phyloP scores from a whole-genome alignment of 2,113 vertebrate genomes.

The Strix aluco region DNA sequence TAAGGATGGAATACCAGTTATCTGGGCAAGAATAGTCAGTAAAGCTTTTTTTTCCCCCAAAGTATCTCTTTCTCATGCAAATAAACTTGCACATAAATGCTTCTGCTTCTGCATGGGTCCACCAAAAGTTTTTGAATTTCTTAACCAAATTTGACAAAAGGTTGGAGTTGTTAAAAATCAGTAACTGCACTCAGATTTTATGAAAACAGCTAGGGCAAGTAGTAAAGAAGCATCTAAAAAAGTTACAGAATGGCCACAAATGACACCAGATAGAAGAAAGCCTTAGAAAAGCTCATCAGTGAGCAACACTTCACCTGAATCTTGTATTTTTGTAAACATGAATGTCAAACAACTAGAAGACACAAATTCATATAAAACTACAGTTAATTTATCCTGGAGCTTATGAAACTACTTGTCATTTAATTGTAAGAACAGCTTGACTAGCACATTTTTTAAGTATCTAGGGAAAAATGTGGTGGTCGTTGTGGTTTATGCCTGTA shows the following conservation, averaged over 20 bases:
- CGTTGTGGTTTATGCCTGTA: neutral
- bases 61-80: neutral
- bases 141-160: neutral
- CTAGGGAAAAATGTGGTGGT: neutral
- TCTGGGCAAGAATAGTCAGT: neutral
- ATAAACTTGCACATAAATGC: neutral
- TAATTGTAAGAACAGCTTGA: neutral
- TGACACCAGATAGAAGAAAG: neutral
- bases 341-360: neutral
- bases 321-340: neutral
- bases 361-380: neutral
- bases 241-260: neutral
- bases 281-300: neutral
- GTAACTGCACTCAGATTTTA: neutral
- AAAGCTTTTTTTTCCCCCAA: rapidly evolving
- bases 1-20: neutral
- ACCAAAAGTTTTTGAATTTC: neutral
- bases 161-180: neutral
- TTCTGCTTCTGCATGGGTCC: neutral
- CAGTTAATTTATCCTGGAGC: neutral
- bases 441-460: neutral
- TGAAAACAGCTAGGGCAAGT: neutral
- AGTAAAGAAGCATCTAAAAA: neutral
- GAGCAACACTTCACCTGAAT: neutral
- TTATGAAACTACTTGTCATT: neutral